Evolutionary conservation across 2,888 invertebrate species (phyloP), one percentile per base, ranked within the genome.

Genomic region (Acanthoscelides obtectus): DNA sequence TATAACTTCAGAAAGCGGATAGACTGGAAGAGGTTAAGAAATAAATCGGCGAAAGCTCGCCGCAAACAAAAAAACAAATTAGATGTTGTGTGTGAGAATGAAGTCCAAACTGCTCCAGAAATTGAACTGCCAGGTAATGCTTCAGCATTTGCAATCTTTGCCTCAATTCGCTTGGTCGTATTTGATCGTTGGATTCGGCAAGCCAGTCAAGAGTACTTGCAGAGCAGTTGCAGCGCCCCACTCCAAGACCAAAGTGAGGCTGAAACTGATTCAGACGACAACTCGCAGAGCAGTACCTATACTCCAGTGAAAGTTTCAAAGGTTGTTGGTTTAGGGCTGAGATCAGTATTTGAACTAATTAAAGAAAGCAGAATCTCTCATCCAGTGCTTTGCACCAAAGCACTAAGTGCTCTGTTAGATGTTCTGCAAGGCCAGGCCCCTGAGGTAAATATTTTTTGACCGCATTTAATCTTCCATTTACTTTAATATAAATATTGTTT

Each of bases 311-410:
- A 86, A 77, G 88, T 90, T 0, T 90, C 90, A 0, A 87, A 90
- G 74, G 91, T 95, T 80, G 94, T 95, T 70, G 93, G 94, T 73
- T 68, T 95, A 75, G 95, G 95, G 0, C 84, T 96, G 75, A 89
- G 92, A 78, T 94, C 96, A 75, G 94, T 99, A 3, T 97, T 98
- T 85, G 94, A 97, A 80, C 87, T 99, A 64, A 94, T 99, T 78
- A 90, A 93, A 73, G 96, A 97, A 84, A 94, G 97, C 70, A 89
- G 95, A 73, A 89, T 89, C 71, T 89, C 92, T 20, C 95, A 98
- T 86, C 93, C 97, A 0, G 88, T 89, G 72, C 88, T 99, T 70
- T 99, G 98, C 86, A 93, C 94, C 68, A 93, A 94, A 84, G 95
- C 98, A 3, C 87, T 99, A 64, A 89, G 90, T 77, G 97, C 98